Base-by-base conservation (phyloP, 2,113 vertebrate genomes). In the Heteronetta atricapilla region DNA sequence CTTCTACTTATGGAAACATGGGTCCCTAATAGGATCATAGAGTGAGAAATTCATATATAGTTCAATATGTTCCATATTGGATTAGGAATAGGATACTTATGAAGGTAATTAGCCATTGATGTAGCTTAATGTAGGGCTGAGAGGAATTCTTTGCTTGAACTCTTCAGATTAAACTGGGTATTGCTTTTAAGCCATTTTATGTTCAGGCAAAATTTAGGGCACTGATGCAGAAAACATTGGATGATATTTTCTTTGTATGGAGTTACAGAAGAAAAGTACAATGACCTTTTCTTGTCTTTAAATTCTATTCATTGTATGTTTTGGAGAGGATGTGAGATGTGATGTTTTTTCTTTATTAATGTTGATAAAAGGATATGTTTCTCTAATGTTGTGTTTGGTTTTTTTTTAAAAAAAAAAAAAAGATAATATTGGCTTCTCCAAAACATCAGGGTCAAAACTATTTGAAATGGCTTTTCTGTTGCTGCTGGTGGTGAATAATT, bases 21-120 rank as follows among this genome's bases (percentile, higher is more conserved):
- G 7, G 18, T 48, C 33, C 13, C 67, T 89, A 79, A 79, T 53
- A 79, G 80, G 48, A 72, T 84, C 92, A 72, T 44, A 62, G 67
- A 66, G 44, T 46, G 28, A 82, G 36, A 84, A 85, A 82, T 62
- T 89, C 11, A 36, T 73, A 33, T 38, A 22, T 82, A 72, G 58
- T 84, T 92, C n/a, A 23, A 34, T 76, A 44, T 84, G 48, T 75
- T 94, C 58, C 55, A 16, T 84, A 73, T 53, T 87, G 74, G 53
- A 84, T 84, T 93, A 84, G 77, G 94, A 95, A 89, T 82, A 78
- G 74, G n/a, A 18, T 95, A 72, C 33, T 95, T 87, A 84, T 50
- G 89, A 84, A 68, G 26, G 77, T 89, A 91, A 95, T 93, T 95
- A 96, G 70, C 81, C 86, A 91, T 76, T 76, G 81, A 56, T 46